A percentile compares a stretch with the other conserved stretches of the same genome.
Conservation (phyloP, 2,888 invertebrate species). For the Philhelius pedissequus region DNA sequence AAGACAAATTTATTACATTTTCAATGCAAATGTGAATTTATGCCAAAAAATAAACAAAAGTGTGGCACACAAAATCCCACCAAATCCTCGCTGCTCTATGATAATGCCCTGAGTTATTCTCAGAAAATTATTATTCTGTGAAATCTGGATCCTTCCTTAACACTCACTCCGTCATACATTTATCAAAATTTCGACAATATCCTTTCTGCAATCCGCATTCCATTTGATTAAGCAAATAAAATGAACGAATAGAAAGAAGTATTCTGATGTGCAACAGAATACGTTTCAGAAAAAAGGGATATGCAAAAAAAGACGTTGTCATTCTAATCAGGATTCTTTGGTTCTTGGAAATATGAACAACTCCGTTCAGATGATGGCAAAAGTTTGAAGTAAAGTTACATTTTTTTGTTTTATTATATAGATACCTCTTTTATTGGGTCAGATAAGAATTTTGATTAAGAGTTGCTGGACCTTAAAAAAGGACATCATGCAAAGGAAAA, state of each 20-base stretch:
- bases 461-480: background rate
- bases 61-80: background rate
- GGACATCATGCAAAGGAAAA: background rate
- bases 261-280: constrained; percentile 2
- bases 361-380: constrained; percentile 9
- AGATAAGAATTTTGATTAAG: constrained; percentile 45
- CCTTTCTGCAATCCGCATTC: constrained; percentile 57
- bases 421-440: background rate
- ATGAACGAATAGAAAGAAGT: background rate
- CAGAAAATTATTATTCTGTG: background rate
- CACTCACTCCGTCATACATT: constrained; percentile 25
- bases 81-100: constrained; percentile 44
- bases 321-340: constrained; percentile 24
- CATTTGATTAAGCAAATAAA: constrained; percentile 63
- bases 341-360: constrained; percentile 1
- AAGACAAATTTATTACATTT: constrained; percentile 59
- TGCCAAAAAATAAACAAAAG: background rate
- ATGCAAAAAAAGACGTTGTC: background rate
- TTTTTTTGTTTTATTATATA: background rate
- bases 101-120: constrained; percentile 48
- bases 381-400: constrained; percentile 45
- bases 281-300: background rate
- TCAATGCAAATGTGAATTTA: constrained; percentile 40
- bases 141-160: background rate
- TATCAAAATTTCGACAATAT: constrained; percentile 59